Evolutionary conservation across 2,888 invertebrate genomes (phyloP), one percentile per base, ranked within the genome.

Genomic region (Drosophila meridionalis): DNA sequence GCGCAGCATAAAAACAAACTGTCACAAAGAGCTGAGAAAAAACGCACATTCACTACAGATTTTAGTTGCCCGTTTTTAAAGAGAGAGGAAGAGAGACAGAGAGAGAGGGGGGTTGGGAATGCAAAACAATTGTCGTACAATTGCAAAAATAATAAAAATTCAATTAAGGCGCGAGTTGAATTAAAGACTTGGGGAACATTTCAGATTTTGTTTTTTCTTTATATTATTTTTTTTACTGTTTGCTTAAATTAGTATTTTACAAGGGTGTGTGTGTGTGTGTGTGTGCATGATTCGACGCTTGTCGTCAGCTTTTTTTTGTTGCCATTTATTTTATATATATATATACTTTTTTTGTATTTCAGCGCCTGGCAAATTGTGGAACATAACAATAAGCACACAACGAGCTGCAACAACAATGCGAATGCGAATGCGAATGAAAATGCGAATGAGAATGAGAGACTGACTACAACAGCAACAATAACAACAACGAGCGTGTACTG

Each of bases 341-440:
- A 20, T 36, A 28, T 38, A 28, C 28, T 14, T 65, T 67, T 56
- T 73, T 58, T 47, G 55, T 56, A 43, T 72, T 65, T 61, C 47
- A 62, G 28, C 61, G 76, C 61, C 53, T 56, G 69, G 73, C 76
- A 87, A 79, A 81, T 83, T 73, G 63, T 73, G 62, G 68, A 70
- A 69, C 76, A 81, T 82, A 81, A 82, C 83, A 82, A 80, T 80
- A 81, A 83, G 83, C 65, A 74, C 55, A 72, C 48, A 80, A 80
- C 72, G 76, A 76, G 63, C 73, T 65, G 69, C 78, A 79, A 52
- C 76, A 73, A 69, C 76, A 68, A 63, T 48, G 48, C 30, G 34
- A 50, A 53, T 34, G 40, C 38, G 28, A 69, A 59, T 43, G 38
- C 38, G 43, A 53, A 60, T 30, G 26, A 38, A 38, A 69, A 62